These are phyloP conservation scores for Hydrotaea diabolus DNA, from an alignment of 2,888 invertebrate genomes.

Conservation along the genomic window DNA sequence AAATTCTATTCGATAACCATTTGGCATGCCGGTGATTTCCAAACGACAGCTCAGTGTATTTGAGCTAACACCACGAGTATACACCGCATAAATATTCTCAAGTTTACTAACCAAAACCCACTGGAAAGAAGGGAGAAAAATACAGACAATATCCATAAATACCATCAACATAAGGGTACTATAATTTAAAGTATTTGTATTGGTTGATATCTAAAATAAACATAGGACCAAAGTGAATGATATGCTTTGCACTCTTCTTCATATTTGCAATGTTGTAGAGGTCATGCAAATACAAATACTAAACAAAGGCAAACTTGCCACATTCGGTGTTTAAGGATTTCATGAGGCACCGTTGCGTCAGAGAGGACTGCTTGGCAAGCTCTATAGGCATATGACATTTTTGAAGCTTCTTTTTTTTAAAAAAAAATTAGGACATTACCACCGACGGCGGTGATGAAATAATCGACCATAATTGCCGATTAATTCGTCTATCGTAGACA, in stretches of 20 bases:
- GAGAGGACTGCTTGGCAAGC: too few species aligned
- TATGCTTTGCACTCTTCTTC: neutral
- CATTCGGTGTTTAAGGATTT: too few species aligned
- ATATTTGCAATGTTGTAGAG: too few species aligned
- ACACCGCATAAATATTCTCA: constrained; percentile 91
- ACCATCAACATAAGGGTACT: neutral
- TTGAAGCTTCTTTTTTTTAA: too few species aligned
- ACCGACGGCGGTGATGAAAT: too few species aligned
- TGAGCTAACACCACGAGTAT: constrained; percentile 82
- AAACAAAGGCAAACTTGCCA: too few species aligned
- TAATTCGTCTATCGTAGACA: too few species aligned
- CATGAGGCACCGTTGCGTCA: too few species aligned
- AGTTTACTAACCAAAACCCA: constrained; percentile 89
- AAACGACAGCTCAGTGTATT: constrained; percentile 87
- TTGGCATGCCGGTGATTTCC: constrained; percentile 83
- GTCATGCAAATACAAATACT: too few species aligned
- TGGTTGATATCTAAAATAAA: constrained; percentile 20
- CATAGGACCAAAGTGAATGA: neutral
- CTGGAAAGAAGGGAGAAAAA: constrained; percentile 78
- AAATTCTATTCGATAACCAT: constrained; percentile 78
- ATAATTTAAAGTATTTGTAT: neutral
- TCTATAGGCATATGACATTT: too few species aligned
- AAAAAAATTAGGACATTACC: too few species aligned
- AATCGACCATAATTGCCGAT: too few species aligned
- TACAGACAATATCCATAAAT: neutral